Conservation (phyloP, 2,888 invertebrate species). For the Clistopyga incitator region DNA sequence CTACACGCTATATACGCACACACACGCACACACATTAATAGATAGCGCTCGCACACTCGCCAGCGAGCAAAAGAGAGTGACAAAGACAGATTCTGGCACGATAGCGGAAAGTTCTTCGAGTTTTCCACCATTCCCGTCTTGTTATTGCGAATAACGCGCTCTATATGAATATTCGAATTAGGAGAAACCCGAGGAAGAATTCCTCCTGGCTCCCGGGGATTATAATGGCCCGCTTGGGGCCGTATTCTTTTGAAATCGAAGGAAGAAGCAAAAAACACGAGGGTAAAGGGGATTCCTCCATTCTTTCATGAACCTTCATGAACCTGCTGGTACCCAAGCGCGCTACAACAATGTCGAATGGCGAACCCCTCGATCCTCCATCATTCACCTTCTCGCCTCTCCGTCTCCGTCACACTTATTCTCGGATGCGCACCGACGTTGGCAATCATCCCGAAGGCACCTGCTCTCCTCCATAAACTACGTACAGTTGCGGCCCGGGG, state of each 20-base stretch:
- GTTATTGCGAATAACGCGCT: conserved; percentile 45
- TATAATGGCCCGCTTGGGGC: conserved; percentile 41
- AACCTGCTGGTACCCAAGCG: conserved; percentile 66
- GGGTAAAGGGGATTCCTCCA: conserved; percentile 56
- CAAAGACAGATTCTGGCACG: conserved; percentile 41
- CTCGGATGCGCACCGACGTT: conserved; percentile 43
- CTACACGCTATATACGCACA: conserved; percentile 47
- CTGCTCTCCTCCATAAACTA: conserved; percentile 66
- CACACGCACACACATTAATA: conserved; percentile 25
- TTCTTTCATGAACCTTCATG: conserved; percentile 61
- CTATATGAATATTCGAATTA: conserved; percentile 57
- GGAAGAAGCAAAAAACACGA: conserved; percentile 9
- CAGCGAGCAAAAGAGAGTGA: conserved; percentile 26
- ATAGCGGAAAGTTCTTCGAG: conserved; percentile 60
- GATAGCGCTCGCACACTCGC: conserved; percentile 40
- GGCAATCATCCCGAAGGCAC: conserved; percentile 64
- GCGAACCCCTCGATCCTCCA: conserved; percentile 59
- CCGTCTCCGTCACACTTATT: conserved; percentile 50
- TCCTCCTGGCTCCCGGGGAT: conserved; percentile 58
- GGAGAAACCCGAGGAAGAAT: conserved; percentile 39
- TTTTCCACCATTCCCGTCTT: conserved; percentile 40
- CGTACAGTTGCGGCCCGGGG: conserved; percentile 49
- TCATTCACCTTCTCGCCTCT: conserved; percentile 54
- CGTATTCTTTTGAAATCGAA: conserved; percentile 48
- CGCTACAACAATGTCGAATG: conserved; percentile 56